phyloP scores from a whole-genome alignment of 2,797 vertebrate species.

The Alcedo atthis region DNA sequence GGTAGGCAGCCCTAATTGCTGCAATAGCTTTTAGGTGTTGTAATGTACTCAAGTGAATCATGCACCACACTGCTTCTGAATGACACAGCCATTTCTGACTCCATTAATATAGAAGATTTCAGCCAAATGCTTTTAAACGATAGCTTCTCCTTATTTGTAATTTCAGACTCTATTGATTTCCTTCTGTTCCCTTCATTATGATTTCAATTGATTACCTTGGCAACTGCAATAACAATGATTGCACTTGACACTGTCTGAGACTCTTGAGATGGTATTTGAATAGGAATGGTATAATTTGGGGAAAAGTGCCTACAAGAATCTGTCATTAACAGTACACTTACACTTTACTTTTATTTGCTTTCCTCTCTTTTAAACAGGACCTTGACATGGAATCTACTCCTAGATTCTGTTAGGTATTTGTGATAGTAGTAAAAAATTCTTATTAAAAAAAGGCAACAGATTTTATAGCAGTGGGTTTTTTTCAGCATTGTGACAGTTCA shows the following conservation, averaged over 20 bases:
- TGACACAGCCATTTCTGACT: slow-evolving; percentile 83
- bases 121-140: slow-evolving; percentile 86
- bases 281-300: slow-evolving; percentile 85
- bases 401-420: slow-evolving; percentile 63
- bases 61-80: slow-evolving; percentile 81
- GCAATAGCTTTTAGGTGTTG: slow-evolving; percentile 81
- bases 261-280: slow-evolving; percentile 84
- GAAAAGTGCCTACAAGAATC: slow-evolving; percentile 80
- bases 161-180: slow-evolving; percentile 88
- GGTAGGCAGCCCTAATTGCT: slow-evolving; percentile 80
- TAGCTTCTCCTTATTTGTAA: slow-evolving; percentile 85
- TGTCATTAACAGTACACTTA: slow-evolving; percentile 83
- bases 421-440: slow-evolving; percentile 52
- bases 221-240: slow-evolving; percentile 86
- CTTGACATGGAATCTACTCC: slow-evolving; percentile 71
- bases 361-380: slow-evolving; percentile 67
- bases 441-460: slow-evolving; percentile 19
- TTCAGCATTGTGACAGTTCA: neutral
- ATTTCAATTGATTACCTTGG: slow-evolving; percentile 88
- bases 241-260: slow-evolving; percentile 83
- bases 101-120: slow-evolving; percentile 85
- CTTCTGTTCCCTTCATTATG: slow-evolving; percentile 89
- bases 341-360: slow-evolving; percentile 83
- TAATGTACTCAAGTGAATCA: slow-evolving; percentile 83
- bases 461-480: neutral